Conservation (phyloP, 2,888 invertebrate species). For the Apamea sordens region DNA sequence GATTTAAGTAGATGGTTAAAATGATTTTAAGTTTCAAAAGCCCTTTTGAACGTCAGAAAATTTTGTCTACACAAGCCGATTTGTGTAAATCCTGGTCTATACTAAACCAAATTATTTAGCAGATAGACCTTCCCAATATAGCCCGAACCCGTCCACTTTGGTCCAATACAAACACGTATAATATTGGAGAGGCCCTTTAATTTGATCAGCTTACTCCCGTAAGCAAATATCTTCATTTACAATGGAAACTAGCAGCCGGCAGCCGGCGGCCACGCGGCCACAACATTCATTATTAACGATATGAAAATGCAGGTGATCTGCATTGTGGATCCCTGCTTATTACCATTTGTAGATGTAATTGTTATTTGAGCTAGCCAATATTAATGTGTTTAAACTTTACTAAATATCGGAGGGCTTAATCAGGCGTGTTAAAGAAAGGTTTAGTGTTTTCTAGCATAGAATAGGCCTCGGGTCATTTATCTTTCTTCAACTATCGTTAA, state of each 20-base stretch:
- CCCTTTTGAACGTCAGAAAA: not conserved
- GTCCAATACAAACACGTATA: constrained; percentile 31
- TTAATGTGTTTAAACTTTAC: not conserved
- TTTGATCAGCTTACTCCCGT: constrained; percentile 29
- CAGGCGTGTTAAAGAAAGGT: not conserved
- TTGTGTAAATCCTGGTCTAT: not conserved
- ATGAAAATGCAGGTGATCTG: constrained; percentile 62
- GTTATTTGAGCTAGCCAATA: constrained; percentile 6
- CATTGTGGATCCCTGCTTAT: constrained; percentile 25
- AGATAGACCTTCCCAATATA: not conserved
- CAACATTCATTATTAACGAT: constrained; percentile 60
- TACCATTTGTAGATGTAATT: constrained; percentile 21
- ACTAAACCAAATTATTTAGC: not conserved
- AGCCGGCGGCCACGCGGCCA: constrained; percentile 7
- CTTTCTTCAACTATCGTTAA: not conserved
- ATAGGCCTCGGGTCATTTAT: not conserved
- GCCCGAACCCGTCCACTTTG: not conserved
- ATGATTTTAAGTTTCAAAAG: not conserved
- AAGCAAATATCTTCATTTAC: constrained; percentile 65
- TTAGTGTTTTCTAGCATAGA: not conserved
- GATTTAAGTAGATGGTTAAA: not conserved
- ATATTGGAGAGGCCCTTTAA: constrained; percentile 35
- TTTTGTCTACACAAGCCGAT: not conserved
- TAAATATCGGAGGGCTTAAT: not conserved
- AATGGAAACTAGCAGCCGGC: constrained; percentile 55